Conservation (phyloP, 1,140 invertebrate species). For the Dreissena polymorpha region DNA sequence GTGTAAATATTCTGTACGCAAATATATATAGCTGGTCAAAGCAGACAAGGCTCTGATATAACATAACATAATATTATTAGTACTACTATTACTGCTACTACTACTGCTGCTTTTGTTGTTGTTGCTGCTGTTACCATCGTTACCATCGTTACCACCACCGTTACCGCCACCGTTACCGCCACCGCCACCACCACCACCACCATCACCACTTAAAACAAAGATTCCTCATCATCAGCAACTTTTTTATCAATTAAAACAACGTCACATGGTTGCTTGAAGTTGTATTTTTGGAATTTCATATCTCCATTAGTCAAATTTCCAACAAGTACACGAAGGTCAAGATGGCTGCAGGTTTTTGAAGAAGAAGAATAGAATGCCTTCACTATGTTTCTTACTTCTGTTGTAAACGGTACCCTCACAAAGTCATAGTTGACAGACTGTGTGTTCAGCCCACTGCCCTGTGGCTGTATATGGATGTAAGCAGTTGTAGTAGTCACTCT, state of each 20-base stretch:
- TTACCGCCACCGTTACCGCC: no score
- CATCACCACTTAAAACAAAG: no score
- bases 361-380: slow-evolving; percentile 58
- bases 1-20: no score
- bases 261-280: slow-evolving; percentile 32
- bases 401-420: slow-evolving; percentile 43
- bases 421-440: slow-evolving; percentile 14
- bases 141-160: no score
- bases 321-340: slow-evolving; percentile 66
- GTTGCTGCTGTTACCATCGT: no score
- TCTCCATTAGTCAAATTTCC: slow-evolving; percentile 54
- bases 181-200: no score
- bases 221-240: slow-evolving; percentile 3
- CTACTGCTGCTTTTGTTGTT: no score
- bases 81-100: no score
- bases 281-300: background rate
- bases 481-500: slow-evolving; percentile 58
- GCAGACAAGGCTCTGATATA: no score
- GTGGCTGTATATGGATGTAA: slow-evolving; percentile 66
- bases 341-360: slow-evolving; percentile 51
- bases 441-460: background rate
- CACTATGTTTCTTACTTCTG: slow-evolving; percentile 57
- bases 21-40: no score
- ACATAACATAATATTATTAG: no score
- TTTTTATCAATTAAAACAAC: slow-evolving; percentile 48